phyloP scores from a whole-genome alignment of 2,113 vertebrate species.

The Clupea harengus region DNA sequence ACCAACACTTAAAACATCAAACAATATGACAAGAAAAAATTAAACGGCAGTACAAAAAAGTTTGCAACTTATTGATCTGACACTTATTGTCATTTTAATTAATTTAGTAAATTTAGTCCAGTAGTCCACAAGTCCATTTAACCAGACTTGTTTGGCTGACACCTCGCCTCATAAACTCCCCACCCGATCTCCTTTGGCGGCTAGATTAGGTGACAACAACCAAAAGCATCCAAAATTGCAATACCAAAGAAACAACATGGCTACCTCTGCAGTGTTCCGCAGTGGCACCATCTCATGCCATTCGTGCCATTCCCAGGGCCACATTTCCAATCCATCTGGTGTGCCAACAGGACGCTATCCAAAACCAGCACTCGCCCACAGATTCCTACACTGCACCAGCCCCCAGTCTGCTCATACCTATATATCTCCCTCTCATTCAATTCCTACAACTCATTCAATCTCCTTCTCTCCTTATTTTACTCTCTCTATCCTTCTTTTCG shows the following conservation, averaged over 20 bases:
- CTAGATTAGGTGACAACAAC: not conserved
- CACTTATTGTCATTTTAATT: no score
- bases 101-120: no score
- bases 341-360: slow-evolving; percentile 61
- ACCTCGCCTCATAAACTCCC: not conserved
- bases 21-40: not conserved
- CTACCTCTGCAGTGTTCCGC: slow-evolving; percentile 8
- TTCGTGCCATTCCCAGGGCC: slow-evolving; percentile 20
- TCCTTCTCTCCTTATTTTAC: slow-evolving; percentile 33
- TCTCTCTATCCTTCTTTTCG: not conserved
- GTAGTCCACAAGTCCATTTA: not conserved
- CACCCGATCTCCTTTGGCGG: slow-evolving; percentile 2
- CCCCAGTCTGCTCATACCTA: not conserved
- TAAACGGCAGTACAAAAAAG: not conserved
- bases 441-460: slow-evolving; percentile 23
- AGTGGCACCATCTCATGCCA: not conserved
- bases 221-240: not conserved
- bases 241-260: not conserved
- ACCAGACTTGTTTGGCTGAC: not conserved
- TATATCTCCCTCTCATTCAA: slow-evolving; percentile 9
- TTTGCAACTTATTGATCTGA: not conserved
- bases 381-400: slow-evolving; percentile 37
- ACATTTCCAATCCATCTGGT: slow-evolving; percentile 31
- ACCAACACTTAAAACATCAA: not conserved
- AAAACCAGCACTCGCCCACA: slow-evolving; percentile 48